Evolutionary conservation across 2,888 invertebrate species (phyloP), one percentile per base, ranked within the genome.

Genomic region (Drosophila mayaguana): DNA sequence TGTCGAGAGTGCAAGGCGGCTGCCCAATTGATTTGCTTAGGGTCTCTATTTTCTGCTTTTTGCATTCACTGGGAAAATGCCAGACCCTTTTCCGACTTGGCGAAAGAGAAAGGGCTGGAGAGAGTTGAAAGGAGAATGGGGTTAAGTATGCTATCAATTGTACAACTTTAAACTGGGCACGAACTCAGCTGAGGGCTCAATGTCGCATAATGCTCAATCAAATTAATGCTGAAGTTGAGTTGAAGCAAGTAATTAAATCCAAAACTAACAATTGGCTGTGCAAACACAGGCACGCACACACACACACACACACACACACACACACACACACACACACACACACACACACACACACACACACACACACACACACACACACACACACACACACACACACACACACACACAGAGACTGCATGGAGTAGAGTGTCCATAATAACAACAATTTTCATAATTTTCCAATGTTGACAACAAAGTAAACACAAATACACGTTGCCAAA

Each of bases 391-490:
- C 63, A 38, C 42, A 46, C 28, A 38, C 50, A 64, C 59, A 53
- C 55, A 45, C 63, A 42, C 42, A 34, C 50, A 64, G 48, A 40
- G 16, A 51, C 3, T 28, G 28, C 7, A 28, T 7, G 12, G 45
- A 14, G 57, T 36, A 36, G 62, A 63, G 70, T 51, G 54, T 53
- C 53, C 72, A 68, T 76, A 89, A 86, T 83, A 72, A 76, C 76
- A 72, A 81, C 85, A 85, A 86, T 87, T 86, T 88, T 87, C 83
- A 87, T 88, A 80, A 88, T 87, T 85, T 87, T 77, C 82, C 89
- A 78, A 84, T 84, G 84, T 63, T 87, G 84, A 89, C 84, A 89
- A 81, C 84, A 66, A 40, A 55, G 82, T 60, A 89, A 84, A 84
- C 74, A 84, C 79, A 81, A 84, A 84, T 81, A 89, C 88, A 87